phyloP scores from a whole-genome alignment of 2,888 invertebrate genomes.

The Drosophila colorata region DNA sequence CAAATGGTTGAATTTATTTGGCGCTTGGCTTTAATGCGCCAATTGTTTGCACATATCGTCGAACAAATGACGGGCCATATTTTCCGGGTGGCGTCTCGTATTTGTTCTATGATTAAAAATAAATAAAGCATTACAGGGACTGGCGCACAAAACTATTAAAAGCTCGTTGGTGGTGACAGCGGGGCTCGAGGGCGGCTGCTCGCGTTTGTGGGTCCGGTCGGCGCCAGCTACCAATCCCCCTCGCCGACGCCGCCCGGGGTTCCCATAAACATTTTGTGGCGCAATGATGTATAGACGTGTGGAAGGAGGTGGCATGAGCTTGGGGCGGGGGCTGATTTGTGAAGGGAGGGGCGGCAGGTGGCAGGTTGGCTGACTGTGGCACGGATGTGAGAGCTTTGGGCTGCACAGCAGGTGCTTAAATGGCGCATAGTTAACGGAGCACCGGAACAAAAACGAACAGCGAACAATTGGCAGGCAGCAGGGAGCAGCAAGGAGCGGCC shows the following conservation, averaged over 20 bases:
- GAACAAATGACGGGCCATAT: slow-evolving; percentile 76
- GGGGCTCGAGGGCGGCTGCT: not conserved
- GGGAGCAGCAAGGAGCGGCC: not conserved
- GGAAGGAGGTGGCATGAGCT: slow-evolving; percentile 17
- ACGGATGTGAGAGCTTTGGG: slow-evolving; percentile 58
- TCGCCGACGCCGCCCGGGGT: slow-evolving; percentile 16
- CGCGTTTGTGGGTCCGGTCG: slow-evolving; percentile 8
- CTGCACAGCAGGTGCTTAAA: slow-evolving; percentile 76
- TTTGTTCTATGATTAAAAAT: slow-evolving; percentile 80
- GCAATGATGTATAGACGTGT: slow-evolving; percentile 74
- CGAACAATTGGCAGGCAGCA: slow-evolving; percentile 53
- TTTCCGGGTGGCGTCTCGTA: slow-evolving; percentile 58
- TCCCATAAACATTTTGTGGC: slow-evolving; percentile 76
- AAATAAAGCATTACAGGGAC: slow-evolving; percentile 73
- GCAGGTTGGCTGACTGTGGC: slow-evolving; percentile 3
- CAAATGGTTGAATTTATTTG: slow-evolving; percentile 39
- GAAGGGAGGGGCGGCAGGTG: too few species aligned
- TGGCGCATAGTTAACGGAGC: slow-evolving; percentile 76
- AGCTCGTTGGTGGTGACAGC: slow-evolving; percentile 48
- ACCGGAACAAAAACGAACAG: slow-evolving; percentile 57
- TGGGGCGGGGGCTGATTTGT: not conserved
- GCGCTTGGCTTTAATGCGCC: slow-evolving; percentile 72
- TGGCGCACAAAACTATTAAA: slow-evolving; percentile 73
- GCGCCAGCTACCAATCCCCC: too few species aligned
- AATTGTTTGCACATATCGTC: slow-evolving; percentile 74